Evolutionary conservation across 2,888 invertebrate species (phyloP).

Genomic region (Lasiommata megera): DNA sequence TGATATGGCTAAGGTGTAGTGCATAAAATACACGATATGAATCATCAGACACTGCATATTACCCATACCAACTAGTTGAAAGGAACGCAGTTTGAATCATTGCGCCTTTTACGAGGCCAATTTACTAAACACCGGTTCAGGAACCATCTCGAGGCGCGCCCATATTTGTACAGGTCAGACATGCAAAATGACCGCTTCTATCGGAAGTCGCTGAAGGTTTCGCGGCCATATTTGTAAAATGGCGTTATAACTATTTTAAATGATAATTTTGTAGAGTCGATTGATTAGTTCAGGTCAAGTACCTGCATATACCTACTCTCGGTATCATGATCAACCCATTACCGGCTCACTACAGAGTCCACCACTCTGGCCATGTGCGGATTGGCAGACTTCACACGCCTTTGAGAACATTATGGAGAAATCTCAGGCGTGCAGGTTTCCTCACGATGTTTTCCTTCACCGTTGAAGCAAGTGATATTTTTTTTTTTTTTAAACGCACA

Average conservation of each 20-base stretch:
- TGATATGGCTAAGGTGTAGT: too few relatives aligned
- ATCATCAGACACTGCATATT: not conserved
- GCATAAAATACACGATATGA: too few relatives aligned
- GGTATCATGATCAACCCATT: too few relatives aligned
- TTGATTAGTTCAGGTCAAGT: not conserved
- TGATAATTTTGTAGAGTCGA: conserved; percentile 15
- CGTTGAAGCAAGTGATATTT: too few relatives aligned
- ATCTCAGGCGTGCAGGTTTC: too few relatives aligned
- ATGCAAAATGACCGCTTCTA: conserved; percentile 63
- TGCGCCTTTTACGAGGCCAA: conserved; percentile 20
- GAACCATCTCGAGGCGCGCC: conserved; percentile 42
- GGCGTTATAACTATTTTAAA: conserved; percentile 31
- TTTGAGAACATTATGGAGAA: too few relatives aligned
- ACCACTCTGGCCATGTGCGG: too few relatives aligned
- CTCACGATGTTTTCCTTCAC: too few relatives aligned
- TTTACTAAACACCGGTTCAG: conserved; percentile 34
- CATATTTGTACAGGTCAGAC: conserved; percentile 46
- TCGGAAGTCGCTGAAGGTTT: conserved; percentile 60
- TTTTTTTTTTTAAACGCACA: too few relatives aligned
- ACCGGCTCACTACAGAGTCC: too few relatives aligned
- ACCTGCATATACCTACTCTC: not conserved
- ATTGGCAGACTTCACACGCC: too few relatives aligned
- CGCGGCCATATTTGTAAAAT: conserved; percentile 40
- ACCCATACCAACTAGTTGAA: not conserved
- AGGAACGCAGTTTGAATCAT: conserved; percentile 16